Conservation (phyloP, 2,888 invertebrate species). For the Alcis repandata region DNA sequence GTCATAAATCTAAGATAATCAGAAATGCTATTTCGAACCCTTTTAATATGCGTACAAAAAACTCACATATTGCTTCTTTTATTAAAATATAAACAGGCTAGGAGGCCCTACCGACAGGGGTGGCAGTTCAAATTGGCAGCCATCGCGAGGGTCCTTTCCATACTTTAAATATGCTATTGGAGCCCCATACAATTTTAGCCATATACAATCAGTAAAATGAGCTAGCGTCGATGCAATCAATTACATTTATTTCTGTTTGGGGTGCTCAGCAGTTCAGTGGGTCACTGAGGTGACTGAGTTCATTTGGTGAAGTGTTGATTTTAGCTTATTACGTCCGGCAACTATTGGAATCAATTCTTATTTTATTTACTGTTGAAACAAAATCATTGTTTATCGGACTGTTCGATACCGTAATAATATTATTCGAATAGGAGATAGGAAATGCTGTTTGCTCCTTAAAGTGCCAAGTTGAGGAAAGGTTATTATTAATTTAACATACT, state of each 20-base stretch:
- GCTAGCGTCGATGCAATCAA: constrained; percentile 81
- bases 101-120: constrained; percentile 61
- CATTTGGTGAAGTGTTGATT: constrained; percentile 20
- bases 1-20: constrained; percentile 9
- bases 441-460: no score
- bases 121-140: constrained; percentile 78
- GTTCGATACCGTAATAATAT: no score
- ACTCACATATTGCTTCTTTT: constrained; percentile 59
- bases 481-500: no score
- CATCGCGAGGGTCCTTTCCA: constrained; percentile 79
- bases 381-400: no score
- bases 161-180: constrained; percentile 85
- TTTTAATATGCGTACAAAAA: constrained; percentile 36
- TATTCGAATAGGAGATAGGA: no score
- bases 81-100: constrained; percentile 76
- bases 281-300: constrained; percentile 54
- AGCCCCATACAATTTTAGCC: constrained; percentile 77
- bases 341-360: neutral
- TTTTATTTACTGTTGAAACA: neutral
- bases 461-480: no score
- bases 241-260: constrained; percentile 77
- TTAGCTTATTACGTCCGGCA: neutral
- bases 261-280: constrained; percentile 68
- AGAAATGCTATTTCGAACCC: constrained; percentile 30
- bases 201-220: constrained; percentile 84